Evolutionary conservation across 2,797 vertebrate genomes (phyloP), one percentile per base, ranked within the genome.

Genomic region (Acrossocheilus fasciatus): DNA sequence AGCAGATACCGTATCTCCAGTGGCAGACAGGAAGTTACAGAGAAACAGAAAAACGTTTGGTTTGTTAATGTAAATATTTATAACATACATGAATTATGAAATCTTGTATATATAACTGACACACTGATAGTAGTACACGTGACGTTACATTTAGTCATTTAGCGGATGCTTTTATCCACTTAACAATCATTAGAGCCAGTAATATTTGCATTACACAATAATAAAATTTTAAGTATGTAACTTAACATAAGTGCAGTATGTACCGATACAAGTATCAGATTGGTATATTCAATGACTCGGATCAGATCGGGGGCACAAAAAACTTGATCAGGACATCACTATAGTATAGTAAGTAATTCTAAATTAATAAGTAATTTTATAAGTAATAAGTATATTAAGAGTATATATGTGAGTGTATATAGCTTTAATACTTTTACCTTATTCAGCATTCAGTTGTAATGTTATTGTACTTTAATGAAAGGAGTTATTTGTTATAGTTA

Each of bases 1-100:
- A 77, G 68, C 74, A 34, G 36, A 86, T 81, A 83, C 23, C 47
- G 9, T 75, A 85, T 87, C 59, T 64, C 36, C 34, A 39, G 47
- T 36, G 57, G 54, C 23, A 59, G 47, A 81, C 62, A 50, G 34
- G 15, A 74, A 26, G 52, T 76, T 81, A 50, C 30, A 69, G 52
- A 59, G 20, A 54, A 23, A 59, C 9, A 3, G 10, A 20, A 85
- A 69, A 77, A 78, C 15, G 9, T 45, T 59, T 47, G 43, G 50
- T 43, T 75, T 39, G 26, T 52, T 84, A 52, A 66, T 73, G n/a
- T 43, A 82, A 73, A 82, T 41, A 23, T 70, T n/a, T 43, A 43
- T 9, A 9, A 45, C 15, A 10, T 36, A 59, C 34, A 30, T 17
- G 23, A 74, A 26, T 50, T 18, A 47, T 30, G 45, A 81, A 50